Base-by-base conservation (phyloP, 2,888 invertebrate genomes). In the Drosophila eohydei region DNA sequence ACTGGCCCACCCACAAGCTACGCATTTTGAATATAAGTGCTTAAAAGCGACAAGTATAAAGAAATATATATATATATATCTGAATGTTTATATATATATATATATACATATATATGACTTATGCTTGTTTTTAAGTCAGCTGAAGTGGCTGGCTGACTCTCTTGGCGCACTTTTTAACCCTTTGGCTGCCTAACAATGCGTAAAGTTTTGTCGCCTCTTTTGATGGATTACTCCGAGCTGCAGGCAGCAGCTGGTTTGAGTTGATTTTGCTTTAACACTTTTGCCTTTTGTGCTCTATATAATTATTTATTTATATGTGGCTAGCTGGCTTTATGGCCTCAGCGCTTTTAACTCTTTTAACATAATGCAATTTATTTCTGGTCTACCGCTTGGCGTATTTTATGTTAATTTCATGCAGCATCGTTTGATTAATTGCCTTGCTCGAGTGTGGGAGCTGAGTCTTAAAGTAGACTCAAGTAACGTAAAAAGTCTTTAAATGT, bases 171-270 rank as follows among this genome's bases (percentile, higher is more conserved):
- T 62, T 74, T 65, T 69, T 50, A 71, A 80, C 72, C 66, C 88
- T 80, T 73, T 71, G 46, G 55, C 57, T 86, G 88, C 63, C 74
- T 88, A 89, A 89, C 87, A 88, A 88, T 79, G 89, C 89, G 88
- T 88, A 74, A 88, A 88, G 78, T 89, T 89, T 88, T 89, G 76
- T 76, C 89, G 89, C 80, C 78, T 75, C 81, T 81, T 87, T 88
- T 88, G 89, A 88, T 89, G 89, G 83, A 89, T 89, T 80, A 73
- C 85, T 77, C 61, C 51, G 30, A 65, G 69, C 64, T 71, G 63
- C 52, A 41, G 7, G 12, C 14, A 40, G 8, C 32, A 32, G 46
- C 14, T 63, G 57, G 46, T 14, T 43, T 59, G 61, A 32, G 34
- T 63, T 34, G 21, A 60, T 76, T 83, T 78, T 74, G 80, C 78